phyloP scores from a whole-genome alignment of 2,113 vertebrate species.

The Rhinogobius similis region DNA sequence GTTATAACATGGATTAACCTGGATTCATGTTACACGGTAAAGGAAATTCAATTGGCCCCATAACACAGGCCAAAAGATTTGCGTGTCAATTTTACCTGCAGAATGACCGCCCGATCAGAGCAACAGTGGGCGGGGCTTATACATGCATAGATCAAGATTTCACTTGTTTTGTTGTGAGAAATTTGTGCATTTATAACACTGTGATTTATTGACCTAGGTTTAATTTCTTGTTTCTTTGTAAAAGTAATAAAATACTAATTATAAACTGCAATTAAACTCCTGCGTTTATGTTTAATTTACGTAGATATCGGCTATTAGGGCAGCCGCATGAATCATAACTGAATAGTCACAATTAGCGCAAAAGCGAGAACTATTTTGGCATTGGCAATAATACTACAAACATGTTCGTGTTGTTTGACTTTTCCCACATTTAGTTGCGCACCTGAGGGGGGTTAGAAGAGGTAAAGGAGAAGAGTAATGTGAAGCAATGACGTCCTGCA shows the following conservation, averaged over 20 bases:
- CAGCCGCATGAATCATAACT: neutral
- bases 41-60: neutral
- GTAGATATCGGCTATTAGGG: neutral
- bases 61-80: neutral
- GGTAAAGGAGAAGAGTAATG: constrained; percentile 8
- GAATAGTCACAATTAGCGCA: neutral
- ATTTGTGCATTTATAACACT: too few species aligned
- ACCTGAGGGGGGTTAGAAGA: constrained; percentile 17
- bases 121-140: too few species aligned
- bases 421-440: neutral
- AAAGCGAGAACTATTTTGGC: neutral
- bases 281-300: too few species aligned
- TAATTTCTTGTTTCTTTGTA: neutral
- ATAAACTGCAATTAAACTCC: neutral
- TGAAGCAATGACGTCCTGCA: neutral
- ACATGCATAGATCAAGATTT: too few species aligned
- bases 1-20: neutral
- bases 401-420: neutral
- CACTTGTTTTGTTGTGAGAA: too few species aligned
- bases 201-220: too few species aligned
- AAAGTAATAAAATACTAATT: too few species aligned
- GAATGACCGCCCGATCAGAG: neutral
- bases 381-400: neutral
- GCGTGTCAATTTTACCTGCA: neutral
- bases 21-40: neutral